A percentile compares a stretch with the other conserved stretches of the same genome.
Evolutionary conservation across 2,888 invertebrate genomes (phyloP).

Genomic region (Celastrina argiolus): DNA sequence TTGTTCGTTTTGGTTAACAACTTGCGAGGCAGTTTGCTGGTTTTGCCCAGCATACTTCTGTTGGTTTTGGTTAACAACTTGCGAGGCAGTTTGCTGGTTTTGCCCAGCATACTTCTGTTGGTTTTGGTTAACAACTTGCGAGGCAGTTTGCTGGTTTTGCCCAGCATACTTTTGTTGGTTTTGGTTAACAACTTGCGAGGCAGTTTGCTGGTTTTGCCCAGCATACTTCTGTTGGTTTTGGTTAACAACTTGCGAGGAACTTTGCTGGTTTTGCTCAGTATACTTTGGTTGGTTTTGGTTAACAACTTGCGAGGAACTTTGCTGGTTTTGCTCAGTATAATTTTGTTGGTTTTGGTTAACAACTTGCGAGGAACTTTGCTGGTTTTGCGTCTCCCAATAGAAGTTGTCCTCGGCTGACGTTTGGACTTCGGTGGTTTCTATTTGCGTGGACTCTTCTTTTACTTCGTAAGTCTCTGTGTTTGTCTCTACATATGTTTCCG

Average conservation of each 20-base stretch:
- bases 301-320: background rate
- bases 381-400: background rate
- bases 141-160: background rate
- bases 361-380: background rate
- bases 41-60: too few relatives aligned
- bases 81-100: background rate
- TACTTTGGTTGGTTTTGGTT: background rate
- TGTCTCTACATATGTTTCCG: background rate
- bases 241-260: background rate
- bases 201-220: background rate
- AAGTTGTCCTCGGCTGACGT: background rate
- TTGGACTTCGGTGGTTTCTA: background rate
- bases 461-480: background rate
- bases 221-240: background rate
- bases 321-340: background rate
- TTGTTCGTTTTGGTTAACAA: too few relatives aligned
- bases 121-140: background rate
- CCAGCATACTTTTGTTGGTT: background rate
- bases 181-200: background rate
- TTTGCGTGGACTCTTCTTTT: background rate
- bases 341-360: background rate
- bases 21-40: too few relatives aligned
- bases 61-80: too few relatives aligned
- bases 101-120: too few relatives aligned
- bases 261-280: background rate